phyloP scores from a whole-genome alignment of 2,888 invertebrate genomes.

The Ochropleura leucogaster region DNA sequence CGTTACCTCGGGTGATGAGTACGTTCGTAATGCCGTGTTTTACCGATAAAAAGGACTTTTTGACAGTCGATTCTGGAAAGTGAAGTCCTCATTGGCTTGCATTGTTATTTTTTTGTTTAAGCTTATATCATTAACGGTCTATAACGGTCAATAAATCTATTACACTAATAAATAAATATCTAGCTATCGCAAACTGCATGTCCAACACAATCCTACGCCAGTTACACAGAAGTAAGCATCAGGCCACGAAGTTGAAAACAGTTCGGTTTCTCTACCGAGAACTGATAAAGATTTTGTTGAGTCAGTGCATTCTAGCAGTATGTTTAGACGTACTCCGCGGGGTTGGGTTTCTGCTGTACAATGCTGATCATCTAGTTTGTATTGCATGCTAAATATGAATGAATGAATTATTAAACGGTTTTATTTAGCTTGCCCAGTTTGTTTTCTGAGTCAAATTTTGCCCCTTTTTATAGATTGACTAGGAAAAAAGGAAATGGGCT shows the following conservation, averaged over 20 bases:
- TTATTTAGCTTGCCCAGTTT: no score
- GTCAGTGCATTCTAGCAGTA: conserved; percentile 25
- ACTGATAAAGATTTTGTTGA: conserved; percentile 53
- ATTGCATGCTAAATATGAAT: not conserved
- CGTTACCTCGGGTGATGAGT: not conserved
- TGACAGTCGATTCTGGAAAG: not conserved
- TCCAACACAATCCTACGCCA: conserved; percentile 1
- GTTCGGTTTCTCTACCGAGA: conserved; percentile 52
- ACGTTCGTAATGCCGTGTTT: conserved; percentile 2
- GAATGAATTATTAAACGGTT: not conserved
- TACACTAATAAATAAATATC: not conserved
- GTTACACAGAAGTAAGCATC: conserved; percentile 70
- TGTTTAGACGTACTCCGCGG: conserved; percentile 40
- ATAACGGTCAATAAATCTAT: not conserved
- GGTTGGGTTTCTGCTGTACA: conserved; percentile 24
- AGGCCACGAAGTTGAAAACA: conserved; percentile 55
- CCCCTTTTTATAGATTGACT: no score
- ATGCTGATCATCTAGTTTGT: conserved; percentile 10
- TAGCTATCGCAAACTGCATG: not conserved
- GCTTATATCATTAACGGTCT: not conserved
- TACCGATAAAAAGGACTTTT: conserved; percentile 12
- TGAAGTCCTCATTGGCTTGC: not conserved
- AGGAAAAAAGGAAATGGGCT: no score
- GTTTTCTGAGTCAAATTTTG: no score
- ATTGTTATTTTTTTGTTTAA: not conserved